phyloP scores from a whole-genome alignment of 92 coral and sea anemone species.

The Bergia sp. region DNA sequence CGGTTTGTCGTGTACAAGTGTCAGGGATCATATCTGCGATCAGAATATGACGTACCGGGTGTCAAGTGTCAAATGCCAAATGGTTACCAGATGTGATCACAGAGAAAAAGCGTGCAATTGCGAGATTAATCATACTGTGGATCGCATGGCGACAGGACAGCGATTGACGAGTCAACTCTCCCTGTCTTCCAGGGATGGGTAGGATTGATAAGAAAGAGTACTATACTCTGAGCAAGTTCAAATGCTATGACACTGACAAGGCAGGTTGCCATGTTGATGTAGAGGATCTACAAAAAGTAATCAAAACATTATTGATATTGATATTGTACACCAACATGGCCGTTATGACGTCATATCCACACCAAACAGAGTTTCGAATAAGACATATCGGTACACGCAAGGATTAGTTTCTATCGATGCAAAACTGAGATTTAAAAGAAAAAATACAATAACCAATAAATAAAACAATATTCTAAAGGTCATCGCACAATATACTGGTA shows the following conservation, averaged over 20 bases:
- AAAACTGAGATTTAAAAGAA: slow-evolving; percentile 1
- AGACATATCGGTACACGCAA: slow-evolving; percentile 6
- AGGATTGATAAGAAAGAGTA: slow-evolving; percentile 3
- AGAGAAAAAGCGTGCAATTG: slow-evolving; percentile 25
- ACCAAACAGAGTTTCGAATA: slow-evolving; percentile 4
- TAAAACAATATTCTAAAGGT: slow-evolving; percentile 1
- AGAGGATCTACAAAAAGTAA: slow-evolving; percentile 3
- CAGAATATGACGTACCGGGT: slow-evolving; percentile 24
- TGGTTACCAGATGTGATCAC: slow-evolving; percentile 25
- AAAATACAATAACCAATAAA: slow-evolving; percentile 1
- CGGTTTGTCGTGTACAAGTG: slow-evolving; percentile 10
- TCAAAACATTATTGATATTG: slow-evolving; percentile 1
- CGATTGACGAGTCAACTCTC: slow-evolving; percentile 17
- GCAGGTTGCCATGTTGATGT: slow-evolving; percentile 6
- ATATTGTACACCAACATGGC: too few relatives aligned
- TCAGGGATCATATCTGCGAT: slow-evolving; percentile 21
- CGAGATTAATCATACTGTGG: slow-evolving; percentile 11
- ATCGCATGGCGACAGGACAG: slow-evolving; percentile 28
- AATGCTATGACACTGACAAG: slow-evolving; percentile 5
- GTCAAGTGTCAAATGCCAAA: slow-evolving; percentile 13
- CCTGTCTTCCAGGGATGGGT: slow-evolving; percentile 8
- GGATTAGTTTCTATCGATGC: slow-evolving; percentile 5
- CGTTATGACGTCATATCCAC: slow-evolving; percentile 6
- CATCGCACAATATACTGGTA: slow-evolving; percentile 5
- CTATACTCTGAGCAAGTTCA: slow-evolving; percentile 5